Base-by-base conservation (phyloP, 2,113 vertebrate genomes). In the Thamnophis sirtalis region DNA sequence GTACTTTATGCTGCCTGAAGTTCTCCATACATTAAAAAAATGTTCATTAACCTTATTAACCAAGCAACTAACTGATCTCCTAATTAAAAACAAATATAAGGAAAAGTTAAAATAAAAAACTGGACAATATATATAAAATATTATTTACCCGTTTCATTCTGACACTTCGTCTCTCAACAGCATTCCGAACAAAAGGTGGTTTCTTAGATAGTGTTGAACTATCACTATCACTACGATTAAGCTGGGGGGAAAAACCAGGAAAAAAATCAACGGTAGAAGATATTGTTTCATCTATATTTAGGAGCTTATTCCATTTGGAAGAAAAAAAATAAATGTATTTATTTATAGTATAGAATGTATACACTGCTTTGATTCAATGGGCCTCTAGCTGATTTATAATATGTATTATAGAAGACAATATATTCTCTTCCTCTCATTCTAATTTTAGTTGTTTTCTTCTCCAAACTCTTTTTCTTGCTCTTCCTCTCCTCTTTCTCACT, bases 161-260 rank as follows among this genome's bases (percentile, higher is more conserved):
- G 96, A 99, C 97, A 4, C 99, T 99, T 92, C 99, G 98, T 89
- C 99, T 97, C 96, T 99, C 99, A 1, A 99, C 97, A 0, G 99
- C 98, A 28, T 99, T 99, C 28, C 99, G 97, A 94, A 99, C 97
- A 6, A 99, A 99, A 1, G 99, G 98, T 13, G 99, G 98, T 97
- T 99, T 99, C 96, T 98, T 99, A 88, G 98, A 99, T 43, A 99
- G 97, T 0, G 99, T 99, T 93, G 99, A 99, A 95, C 99, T 99
- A 97, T 99, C 99, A 38, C 99, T 99, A 38, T 99, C 99, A 1
- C 99, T 99, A 93, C 99, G 98, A 92, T 99, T 99, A 88, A 99
- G 98, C 99, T 99, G 97, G 43, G 43, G 43, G 3, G 0, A 89
- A 3, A 91, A 92, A 95, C 84, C 8, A 6, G 55, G 93, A 13